Conservation (phyloP, 2,888 invertebrate genomes). For the Noctua comes region DNA sequence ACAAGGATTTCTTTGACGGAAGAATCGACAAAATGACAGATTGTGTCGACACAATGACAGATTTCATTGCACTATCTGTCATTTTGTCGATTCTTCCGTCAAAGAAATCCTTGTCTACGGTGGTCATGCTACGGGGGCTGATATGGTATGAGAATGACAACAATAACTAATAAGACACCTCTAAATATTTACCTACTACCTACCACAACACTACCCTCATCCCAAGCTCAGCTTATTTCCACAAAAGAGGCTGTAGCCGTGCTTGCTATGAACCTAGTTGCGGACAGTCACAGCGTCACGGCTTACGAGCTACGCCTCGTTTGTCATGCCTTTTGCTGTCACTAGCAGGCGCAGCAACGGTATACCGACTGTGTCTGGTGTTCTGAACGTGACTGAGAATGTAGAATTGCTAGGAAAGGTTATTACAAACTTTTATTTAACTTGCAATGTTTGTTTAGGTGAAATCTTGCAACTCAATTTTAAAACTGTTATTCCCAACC, state of each 20-base stretch:
- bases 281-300: neutral
- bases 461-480: too few relatives aligned
- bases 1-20: too few relatives aligned
- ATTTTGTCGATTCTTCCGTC: too few relatives aligned
- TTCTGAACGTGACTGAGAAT: neutral
- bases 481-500: too few relatives aligned
- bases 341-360: neutral
- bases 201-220: neutral
- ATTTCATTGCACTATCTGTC: too few relatives aligned
- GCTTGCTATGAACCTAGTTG: neutral
- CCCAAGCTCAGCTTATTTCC: slow-evolving; percentile 3
- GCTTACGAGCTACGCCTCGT: slow-evolving; percentile 14
- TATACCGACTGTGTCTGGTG: slow-evolving; percentile 2
- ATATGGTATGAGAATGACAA: too few relatives aligned
- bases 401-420: slow-evolving; percentile 2
- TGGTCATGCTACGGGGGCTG: too few relatives aligned
- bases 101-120: too few relatives aligned
- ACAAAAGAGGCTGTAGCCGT: slow-evolving; percentile 4
- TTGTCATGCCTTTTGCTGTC: slow-evolving; percentile 47
- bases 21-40: too few relatives aligned
- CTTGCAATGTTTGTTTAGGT: too few relatives aligned
- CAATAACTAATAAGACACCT: neutral
- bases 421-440: neutral
- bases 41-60: too few relatives aligned
- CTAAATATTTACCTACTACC: neutral